Evolutionary conservation across 2,888 invertebrate genomes (phyloP), one percentile per base, ranked within the genome.

Genomic region (Philaethria dido): DNA sequence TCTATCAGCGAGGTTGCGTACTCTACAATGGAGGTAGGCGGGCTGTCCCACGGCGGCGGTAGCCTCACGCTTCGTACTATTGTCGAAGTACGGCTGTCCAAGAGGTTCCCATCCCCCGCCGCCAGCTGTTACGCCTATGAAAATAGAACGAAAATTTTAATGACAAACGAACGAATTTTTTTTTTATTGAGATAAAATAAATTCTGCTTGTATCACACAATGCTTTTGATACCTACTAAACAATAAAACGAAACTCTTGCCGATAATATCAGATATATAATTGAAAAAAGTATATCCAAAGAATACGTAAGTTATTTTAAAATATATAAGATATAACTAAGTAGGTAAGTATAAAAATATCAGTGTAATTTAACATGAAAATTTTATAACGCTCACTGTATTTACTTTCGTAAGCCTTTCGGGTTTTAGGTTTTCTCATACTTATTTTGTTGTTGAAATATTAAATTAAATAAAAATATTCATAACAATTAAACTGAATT

Each of bases 71-170:
- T 95, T 94, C 75, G 97, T 97, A 79, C 96, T 95, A 91, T 97
- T 97, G 92, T 97, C 97, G 92, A 97, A 97, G 93, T 97, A 97
- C 62, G 97, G 97, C 87, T 96, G 96, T 74, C 96, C 96, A 83
- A 96, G 96, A 66, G 96, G 96, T 86, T 96, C 95, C 88, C 92
- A 93, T 82, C 92, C 89, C 76, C 92, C 92, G 92, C 94, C 94
- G 83, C 92, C 92, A 73, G 89, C 88, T 78, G 92, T 86, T 72
- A 88, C 89, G 82, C 91, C 92, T 92, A 80, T 11, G 72, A 70
- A 52, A 68, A 52, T 3, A 52, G 57, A 52, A 2, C 9, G 8
- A 1, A 22, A n/a, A 13, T 36, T 47, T 39, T 36, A 57, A 45
- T 29, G 14, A 22, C 42, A n/a, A n/a, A n/a, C n/a, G n/a, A n/a